phyloP scores from a whole-genome alignment of 2,797 vertebrate genomes.

The Enteromius anoplus region DNA sequence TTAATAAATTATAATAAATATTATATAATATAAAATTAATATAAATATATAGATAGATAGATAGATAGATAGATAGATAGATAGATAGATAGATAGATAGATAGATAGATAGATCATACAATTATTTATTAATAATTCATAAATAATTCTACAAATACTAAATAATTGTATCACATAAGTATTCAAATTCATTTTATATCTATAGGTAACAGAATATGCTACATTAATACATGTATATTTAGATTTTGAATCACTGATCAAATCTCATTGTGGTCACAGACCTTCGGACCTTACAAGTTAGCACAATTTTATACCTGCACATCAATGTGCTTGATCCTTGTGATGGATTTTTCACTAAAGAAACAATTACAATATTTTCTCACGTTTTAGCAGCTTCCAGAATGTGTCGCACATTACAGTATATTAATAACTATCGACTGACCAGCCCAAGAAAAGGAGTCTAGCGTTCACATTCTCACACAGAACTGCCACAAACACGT shows the following conservation, averaged over 20 bases:
- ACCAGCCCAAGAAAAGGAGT: background rate
- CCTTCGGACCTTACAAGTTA: background rate
- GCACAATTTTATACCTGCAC: background rate
- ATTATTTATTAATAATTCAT: background rate
- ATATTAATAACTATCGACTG: constrained; percentile 2
- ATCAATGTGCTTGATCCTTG: background rate
- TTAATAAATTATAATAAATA: no score
- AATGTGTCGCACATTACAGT: background rate
- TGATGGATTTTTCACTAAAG: background rate
- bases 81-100: no score
- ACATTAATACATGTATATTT: background rate
- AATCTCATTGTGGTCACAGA: background rate
- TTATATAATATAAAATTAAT: no score
- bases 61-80: no score
- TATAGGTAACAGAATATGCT: background rate
- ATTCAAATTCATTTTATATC: background rate
- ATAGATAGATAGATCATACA: no score
- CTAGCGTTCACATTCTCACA: constrained; percentile 17
- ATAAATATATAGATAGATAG: no score
- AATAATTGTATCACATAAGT: background rate
- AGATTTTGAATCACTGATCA: background rate
- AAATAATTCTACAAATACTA: background rate
- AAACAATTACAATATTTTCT: background rate
- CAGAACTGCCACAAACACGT: constrained; percentile 11
- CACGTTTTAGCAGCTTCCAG: background rate